phyloP scores from a whole-genome alignment of 2,113 vertebrate genomes.

The Nettapus auritus region DNA sequence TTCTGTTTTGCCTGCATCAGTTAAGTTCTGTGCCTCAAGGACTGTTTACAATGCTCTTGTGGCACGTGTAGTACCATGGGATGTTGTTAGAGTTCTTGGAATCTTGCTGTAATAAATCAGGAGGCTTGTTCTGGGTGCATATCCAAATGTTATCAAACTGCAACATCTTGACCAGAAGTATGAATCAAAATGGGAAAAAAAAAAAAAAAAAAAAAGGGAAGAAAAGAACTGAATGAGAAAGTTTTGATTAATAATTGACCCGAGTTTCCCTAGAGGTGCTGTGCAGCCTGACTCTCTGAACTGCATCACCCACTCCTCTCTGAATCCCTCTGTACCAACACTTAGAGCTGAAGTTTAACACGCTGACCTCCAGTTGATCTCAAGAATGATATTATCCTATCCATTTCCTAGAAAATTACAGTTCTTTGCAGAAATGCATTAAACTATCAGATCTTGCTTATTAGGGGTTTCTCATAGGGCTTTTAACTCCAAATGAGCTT shows the following conservation, averaged over 20 bases:
- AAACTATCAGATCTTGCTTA: slow-evolving; percentile 31
- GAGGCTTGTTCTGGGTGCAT: background rate
- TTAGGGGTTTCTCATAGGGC: slow-evolving; percentile 34
- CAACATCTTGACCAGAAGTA: background rate
- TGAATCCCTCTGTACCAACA: background rate
- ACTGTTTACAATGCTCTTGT: too few relatives aligned
- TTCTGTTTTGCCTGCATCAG: background rate
- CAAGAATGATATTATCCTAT: slow-evolving; percentile 16
- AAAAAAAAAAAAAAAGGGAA: too few relatives aligned
- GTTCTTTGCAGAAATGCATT: slow-evolving; percentile 46
- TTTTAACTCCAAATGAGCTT: slow-evolving; percentile 57
- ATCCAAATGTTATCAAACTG: background rate
- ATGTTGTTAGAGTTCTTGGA: background rate
- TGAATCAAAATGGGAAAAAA: background rate
- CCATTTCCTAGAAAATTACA: slow-evolving; percentile 24
- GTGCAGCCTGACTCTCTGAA: background rate
- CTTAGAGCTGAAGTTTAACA: background rate
- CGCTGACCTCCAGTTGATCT: background rate
- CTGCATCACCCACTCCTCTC: background rate
- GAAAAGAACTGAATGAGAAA: background rate
- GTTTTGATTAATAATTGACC: background rate
- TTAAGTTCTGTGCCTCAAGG: background rate
- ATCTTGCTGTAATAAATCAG: background rate
- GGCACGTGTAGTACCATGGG: too few relatives aligned
- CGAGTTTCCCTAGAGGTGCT: background rate